Conservation (phyloP, 2,113 vertebrate species). For the Gila orcuttii region DNA sequence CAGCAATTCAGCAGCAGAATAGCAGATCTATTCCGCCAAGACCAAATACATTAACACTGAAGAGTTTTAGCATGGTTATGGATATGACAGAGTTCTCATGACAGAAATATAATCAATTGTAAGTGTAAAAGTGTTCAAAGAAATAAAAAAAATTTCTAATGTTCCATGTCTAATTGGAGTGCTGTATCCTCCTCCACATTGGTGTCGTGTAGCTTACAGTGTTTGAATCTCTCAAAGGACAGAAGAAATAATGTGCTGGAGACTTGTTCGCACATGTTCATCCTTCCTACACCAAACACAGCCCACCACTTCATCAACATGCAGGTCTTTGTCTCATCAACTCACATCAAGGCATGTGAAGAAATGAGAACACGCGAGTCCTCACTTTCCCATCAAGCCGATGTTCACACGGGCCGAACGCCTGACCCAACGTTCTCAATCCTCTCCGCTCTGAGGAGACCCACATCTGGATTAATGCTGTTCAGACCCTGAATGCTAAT, state of each 20-base stretch:
- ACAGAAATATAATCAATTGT: too few relatives aligned
- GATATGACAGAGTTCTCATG: too few relatives aligned
- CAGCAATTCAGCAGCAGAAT: too few relatives aligned
- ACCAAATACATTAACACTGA: too few relatives aligned
- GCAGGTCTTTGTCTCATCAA: constrained; percentile 41
- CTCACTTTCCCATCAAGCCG: constrained; percentile 40
- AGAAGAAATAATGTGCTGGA: neutral
- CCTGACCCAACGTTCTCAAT: constrained; percentile 30
- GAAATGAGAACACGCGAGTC: constrained; percentile 35
- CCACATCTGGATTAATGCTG: constrained; percentile 44
- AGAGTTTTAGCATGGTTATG: too few relatives aligned
- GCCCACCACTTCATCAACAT: constrained; percentile 43
- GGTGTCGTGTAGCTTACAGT: neutral
- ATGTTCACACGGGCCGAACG: constrained; percentile 7
- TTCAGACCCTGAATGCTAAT: constrained; percentile 56
- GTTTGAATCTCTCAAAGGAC: neutral
- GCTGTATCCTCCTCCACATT: constrained; percentile 11
- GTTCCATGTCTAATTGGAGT: neutral
- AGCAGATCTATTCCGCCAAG: too few relatives aligned
- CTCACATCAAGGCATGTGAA: constrained; percentile 29
- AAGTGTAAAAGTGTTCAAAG: neutral
- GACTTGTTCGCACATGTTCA: neutral
- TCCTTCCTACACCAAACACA: constrained; percentile 15
- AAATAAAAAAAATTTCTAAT: neutral
- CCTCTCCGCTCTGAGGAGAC: constrained; percentile 37